These are phyloP conservation scores for Nomada fucata DNA, from an alignment of 2,888 invertebrate genomes.

Conservation along the genomic window DNA sequence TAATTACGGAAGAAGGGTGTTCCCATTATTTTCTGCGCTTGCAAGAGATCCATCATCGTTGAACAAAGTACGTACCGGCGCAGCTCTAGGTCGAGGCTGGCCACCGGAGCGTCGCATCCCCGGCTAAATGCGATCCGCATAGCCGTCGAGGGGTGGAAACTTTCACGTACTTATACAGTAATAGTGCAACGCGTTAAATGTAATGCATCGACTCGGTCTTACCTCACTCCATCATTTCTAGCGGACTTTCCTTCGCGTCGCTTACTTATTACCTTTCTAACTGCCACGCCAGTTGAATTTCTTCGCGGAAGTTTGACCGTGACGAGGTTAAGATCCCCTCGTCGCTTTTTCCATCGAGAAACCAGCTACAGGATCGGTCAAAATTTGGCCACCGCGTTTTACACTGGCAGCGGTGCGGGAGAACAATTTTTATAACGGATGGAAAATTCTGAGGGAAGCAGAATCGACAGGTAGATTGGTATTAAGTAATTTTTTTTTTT, in stretches of 20 bases:
- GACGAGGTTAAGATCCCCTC: conserved; percentile 59
- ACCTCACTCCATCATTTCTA: conserved; percentile 74
- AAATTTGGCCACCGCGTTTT: background rate
- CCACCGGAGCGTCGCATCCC: conserved; percentile 38
- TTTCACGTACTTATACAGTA: conserved; percentile 71
- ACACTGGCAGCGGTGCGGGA: too few species aligned
- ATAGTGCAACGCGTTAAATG: conserved; percentile 70
- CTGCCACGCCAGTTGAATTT: conserved; percentile 66
- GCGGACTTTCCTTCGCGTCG: conserved; percentile 71
- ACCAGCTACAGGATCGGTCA: conserved; percentile 22
- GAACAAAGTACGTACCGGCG: background rate
- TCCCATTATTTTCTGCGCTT: too few species aligned
- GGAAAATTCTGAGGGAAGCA: too few species aligned
- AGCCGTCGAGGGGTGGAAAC: conserved; percentile 47
- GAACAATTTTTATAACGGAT: too few species aligned
- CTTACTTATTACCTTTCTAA: conserved; percentile 71
- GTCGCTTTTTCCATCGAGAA: conserved; percentile 40
- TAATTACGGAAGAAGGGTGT: too few species aligned
- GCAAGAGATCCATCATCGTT: too few species aligned
- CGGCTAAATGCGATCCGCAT: conserved; percentile 18
- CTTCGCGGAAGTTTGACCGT: conserved; percentile 74
- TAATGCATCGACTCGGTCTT: conserved; percentile 74
- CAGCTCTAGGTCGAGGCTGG: background rate
- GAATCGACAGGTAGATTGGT: too few species aligned
- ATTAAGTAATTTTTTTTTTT: background rate